These are phyloP conservation scores for Trematomus loennbergii DNA, from an alignment of 2,113 vertebrate genomes.

Conservation along the genomic window DNA sequence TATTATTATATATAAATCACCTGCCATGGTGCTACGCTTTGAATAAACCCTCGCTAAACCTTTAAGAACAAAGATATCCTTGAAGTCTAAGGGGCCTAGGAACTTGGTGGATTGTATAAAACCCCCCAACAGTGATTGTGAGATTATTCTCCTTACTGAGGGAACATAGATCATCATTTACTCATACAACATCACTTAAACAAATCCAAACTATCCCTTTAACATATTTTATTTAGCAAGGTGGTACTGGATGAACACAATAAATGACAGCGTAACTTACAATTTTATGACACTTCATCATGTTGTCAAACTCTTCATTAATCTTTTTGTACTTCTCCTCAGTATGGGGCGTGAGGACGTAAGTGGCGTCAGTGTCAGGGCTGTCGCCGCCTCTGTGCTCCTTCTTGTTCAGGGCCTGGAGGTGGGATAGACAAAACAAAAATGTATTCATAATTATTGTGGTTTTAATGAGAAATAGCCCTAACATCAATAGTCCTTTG, in stretches of 20 bases:
- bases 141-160: too few relatives aligned
- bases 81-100: too few relatives aligned
- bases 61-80: too few relatives aligned
- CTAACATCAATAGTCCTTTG: neutral
- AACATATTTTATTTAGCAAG: neutral
- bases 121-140: too few relatives aligned
- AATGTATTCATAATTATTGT: neutral
- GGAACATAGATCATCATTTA: too few relatives aligned
- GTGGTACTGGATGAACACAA: conserved; percentile 3
- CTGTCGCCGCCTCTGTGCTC: conserved; percentile 97
- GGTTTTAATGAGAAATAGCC: neutral
- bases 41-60: too few relatives aligned
- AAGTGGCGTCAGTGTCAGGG: conserved; percentile 93
- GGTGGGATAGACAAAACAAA: conserved; percentile 56
- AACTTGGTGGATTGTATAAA: too few relatives aligned
- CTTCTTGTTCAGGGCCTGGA: conserved; percentile 98
- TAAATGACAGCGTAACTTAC: conserved; percentile 71
- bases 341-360: conserved; percentile 94
- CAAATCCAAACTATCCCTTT: too few relatives aligned
- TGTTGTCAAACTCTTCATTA: conserved; percentile 99
- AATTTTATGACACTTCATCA: conserved; percentile 99
- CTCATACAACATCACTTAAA: too few relatives aligned
- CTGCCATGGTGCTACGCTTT: too few relatives aligned
- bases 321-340: conserved; percentile 99
- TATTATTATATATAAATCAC: too few relatives aligned